Evolutionary conservation across 2,888 invertebrate species (phyloP).

Genomic region (Scaptomyza reducta): DNA sequence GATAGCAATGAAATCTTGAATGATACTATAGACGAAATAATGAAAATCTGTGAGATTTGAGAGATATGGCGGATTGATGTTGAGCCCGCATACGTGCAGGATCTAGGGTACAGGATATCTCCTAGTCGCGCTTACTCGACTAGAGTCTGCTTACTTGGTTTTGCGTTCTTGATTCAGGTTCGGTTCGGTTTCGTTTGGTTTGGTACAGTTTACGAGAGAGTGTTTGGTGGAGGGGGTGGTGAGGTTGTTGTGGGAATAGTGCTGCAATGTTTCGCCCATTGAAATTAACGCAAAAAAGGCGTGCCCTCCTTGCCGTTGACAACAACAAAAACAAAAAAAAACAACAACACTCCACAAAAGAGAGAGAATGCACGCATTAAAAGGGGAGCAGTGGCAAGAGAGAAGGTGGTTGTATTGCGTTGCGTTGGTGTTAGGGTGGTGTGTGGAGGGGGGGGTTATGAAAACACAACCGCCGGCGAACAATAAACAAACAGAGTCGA

Average conservation of each 20-base stretch:
- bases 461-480: constrained; percentile 54
- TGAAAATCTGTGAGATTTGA: too few species aligned
- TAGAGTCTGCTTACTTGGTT: not conserved
- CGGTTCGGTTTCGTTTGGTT: constrained; percentile 8
- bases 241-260: constrained; percentile 23
- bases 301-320: constrained; percentile 74
- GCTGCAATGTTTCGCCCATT: constrained; percentile 49
- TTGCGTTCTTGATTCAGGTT: not conserved
- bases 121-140: too few species aligned
- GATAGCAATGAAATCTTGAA: too few species aligned
- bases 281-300: constrained; percentile 82
- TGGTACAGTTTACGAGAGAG: constrained; percentile 9
- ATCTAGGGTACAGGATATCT: too few species aligned
- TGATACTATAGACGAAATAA: too few species aligned
- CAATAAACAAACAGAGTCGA: constrained; percentile 70
- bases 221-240: not conserved
- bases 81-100: too few species aligned
- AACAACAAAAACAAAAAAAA: constrained; percentile 62
- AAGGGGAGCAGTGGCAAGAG: constrained; percentile 33
- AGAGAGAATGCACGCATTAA: constrained; percentile 42
- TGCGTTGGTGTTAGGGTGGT: constrained; percentile 10
- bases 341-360: constrained; percentile 43
- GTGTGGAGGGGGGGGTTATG: not conserved
- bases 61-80: too few species aligned
- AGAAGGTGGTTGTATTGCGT: not conserved